A percentile compares a stretch with the other conserved stretches of the same genome.
These are phyloP conservation scores for Drosophila acutilabella DNA, from an alignment of 2,888 invertebrate genomes.

Conservation along the genomic window DNA sequence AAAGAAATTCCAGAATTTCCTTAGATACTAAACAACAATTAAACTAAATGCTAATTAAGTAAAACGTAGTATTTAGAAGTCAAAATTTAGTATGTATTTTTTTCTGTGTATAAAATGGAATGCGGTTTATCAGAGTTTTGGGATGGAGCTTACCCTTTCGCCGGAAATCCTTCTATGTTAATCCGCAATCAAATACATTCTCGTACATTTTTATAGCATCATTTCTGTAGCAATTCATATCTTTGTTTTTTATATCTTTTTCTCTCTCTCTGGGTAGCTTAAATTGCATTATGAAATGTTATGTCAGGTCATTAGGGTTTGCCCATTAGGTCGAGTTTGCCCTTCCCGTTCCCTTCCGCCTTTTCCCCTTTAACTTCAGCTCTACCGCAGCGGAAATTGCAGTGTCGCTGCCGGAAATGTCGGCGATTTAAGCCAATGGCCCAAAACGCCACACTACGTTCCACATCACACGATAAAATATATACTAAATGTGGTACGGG, in stretches of 20 bases:
- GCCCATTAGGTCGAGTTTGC: conserved; percentile 53
- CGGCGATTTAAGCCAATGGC: conserved; percentile 64
- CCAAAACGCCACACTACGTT: conserved; percentile 26
- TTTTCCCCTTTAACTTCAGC: conserved; percentile 14
- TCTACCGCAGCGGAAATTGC: conserved; percentile 64
- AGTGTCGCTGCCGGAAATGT: conserved; percentile 64
- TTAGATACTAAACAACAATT: too few relatives aligned
- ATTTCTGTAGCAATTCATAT: conserved; percentile 59
- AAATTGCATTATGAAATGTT: conserved; percentile 78
- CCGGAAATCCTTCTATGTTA: conserved; percentile 45
- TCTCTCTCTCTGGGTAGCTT: conserved; percentile 48
- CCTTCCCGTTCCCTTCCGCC: neutral
- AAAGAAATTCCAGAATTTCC: too few relatives aligned
- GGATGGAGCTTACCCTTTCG: conserved; percentile 30
- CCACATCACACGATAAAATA: conserved; percentile 11
- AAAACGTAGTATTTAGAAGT: too few relatives aligned
- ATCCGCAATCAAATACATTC: conserved; percentile 67
- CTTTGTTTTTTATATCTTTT: conserved; percentile 3
- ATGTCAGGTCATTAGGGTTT: conserved; percentile 76
- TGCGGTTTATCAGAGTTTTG: conserved; percentile 7
- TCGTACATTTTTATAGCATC: conserved; percentile 66
- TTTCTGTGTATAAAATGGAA: too few relatives aligned
- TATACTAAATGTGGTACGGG: neutral
- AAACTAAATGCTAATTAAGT: too few relatives aligned
- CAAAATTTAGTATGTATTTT: too few relatives aligned